These are phyloP conservation scores for Apostichopus parvimensis DNA, from an alignment of 35 echinoderm and acorn worm species.

Conservation along the genomic window DNA sequence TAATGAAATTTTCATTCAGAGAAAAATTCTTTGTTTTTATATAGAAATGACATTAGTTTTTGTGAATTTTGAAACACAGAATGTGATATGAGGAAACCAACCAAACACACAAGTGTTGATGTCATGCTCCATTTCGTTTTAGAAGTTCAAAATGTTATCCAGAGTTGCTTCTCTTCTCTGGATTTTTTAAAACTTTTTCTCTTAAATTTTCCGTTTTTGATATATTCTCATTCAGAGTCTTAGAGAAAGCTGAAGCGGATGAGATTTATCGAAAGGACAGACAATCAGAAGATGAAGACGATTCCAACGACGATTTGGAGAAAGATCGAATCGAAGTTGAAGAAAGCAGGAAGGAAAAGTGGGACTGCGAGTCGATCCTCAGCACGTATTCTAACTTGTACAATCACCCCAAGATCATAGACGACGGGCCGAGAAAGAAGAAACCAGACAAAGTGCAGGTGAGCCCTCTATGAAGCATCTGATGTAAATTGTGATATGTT, in stretches of 20 bases:
- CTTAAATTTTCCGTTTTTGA: not conserved
- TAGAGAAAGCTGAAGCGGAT: not conserved
- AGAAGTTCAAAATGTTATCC: not conserved
- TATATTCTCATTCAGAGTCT: not conserved
- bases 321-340: conserved; percentile 46
- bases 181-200: too few relatives aligned
- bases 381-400: conserved; percentile 96
- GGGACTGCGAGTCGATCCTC: conserved; percentile 97
- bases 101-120: too few relatives aligned
- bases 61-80: too few relatives aligned
- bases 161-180: not conserved
- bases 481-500: too few relatives aligned
- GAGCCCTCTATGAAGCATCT: not conserved
- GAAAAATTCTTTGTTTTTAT: too few relatives aligned
- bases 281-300: conserved; percentile 17
- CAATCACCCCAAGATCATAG: conserved; percentile 90
- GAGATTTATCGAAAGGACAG: not conserved
- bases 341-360: conserved; percentile 72
- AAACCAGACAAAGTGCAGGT: not conserved
- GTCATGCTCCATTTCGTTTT: too few relatives aligned
- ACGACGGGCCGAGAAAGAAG: conserved; percentile 54
- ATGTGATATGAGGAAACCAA: too few relatives aligned
- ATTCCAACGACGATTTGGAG: conserved; percentile 55
- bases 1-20: too few relatives aligned
- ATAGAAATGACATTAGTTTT: too few relatives aligned